These are phyloP conservation scores for Apamea anceps DNA, from an alignment of 2,888 invertebrate genomes.

Conservation along the genomic window DNA sequence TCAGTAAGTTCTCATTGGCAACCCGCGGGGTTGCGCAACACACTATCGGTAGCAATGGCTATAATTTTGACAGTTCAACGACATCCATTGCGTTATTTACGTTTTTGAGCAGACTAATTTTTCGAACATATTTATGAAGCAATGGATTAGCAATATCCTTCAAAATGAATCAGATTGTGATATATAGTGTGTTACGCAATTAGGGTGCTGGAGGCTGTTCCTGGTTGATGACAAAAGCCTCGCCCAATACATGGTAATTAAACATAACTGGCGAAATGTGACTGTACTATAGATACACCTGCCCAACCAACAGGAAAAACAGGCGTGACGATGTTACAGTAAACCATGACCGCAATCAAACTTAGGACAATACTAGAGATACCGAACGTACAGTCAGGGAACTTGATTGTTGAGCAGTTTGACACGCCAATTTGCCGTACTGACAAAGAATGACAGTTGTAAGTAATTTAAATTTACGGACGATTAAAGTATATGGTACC, in stretches of 20 bases:
- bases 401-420: background rate
- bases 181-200: no score
- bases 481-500: background rate
- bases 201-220: no score
- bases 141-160: no score
- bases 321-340: background rate
- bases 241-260: no score
- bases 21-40: background rate
- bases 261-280: no score
- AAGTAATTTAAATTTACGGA: background rate
- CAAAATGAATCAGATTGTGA: no score
- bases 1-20: background rate
- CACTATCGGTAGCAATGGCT: background rate
- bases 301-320: no score
- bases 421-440: background rate
- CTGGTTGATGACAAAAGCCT: no score
- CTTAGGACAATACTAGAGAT: no score
- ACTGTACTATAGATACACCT: no score
- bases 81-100: background rate
- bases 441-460: background rate
- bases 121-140: no score
- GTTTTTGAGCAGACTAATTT: no score
- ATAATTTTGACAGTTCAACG: background rate
- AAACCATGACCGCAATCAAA: background rate
- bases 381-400: background rate